Conservation (phyloP, 2,888 invertebrate species). For the Aethes cnicana region DNA sequence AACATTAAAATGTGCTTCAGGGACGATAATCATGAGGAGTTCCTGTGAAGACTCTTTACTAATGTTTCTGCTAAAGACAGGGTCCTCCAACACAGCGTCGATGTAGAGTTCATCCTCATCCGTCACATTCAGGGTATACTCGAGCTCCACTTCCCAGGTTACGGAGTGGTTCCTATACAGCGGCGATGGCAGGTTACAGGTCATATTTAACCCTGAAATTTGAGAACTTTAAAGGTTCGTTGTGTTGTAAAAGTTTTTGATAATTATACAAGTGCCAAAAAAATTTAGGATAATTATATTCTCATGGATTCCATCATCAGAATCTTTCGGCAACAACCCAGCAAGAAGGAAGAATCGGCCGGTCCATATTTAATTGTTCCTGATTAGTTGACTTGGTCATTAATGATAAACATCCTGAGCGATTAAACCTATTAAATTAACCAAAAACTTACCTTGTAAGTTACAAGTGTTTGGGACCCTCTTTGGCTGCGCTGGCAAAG, state of each 20-base stretch:
- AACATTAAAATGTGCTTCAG: constrained; percentile 52
- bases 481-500: constrained; percentile 56
- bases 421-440: neutral
- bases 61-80: constrained; percentile 51
- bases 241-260: too few species aligned
- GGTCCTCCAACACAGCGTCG: constrained; percentile 52
- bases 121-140: constrained; percentile 49
- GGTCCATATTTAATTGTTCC: too few species aligned
- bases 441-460: constrained; percentile 34
- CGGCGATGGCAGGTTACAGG: constrained; percentile 61
- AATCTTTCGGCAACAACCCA: too few species aligned
- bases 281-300: too few species aligned
- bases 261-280: too few species aligned
- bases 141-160: constrained; percentile 64
- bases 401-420: too few species aligned
- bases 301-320: too few species aligned
- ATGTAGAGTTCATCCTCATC: constrained; percentile 46
- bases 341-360: too few species aligned
- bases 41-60: constrained; percentile 45
- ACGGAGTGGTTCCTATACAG: constrained; percentile 51
- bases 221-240: too few species aligned
- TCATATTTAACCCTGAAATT: constrained; percentile 45
- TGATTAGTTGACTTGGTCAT: too few species aligned
- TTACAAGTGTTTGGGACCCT: constrained; percentile 62
- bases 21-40: constrained; percentile 47